A percentile compares a stretch with the other conserved stretches of the same genome.
These are phyloP conservation scores for Epinotia bilunana DNA, from an alignment of 2,888 invertebrate species.

Conservation along the genomic window DNA sequence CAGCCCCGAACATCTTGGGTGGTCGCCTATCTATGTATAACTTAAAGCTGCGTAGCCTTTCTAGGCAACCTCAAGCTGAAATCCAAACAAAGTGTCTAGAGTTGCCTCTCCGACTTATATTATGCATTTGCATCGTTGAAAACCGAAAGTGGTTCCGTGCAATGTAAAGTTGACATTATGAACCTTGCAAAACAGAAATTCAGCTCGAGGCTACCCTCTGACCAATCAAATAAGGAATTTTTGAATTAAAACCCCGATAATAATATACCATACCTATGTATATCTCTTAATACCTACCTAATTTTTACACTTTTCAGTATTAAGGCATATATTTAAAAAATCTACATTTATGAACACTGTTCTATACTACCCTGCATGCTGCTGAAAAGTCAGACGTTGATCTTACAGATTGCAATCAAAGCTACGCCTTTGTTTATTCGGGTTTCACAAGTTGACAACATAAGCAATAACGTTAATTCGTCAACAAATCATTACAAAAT, in stretches of 20 bases:
- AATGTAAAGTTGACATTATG: not conserved
- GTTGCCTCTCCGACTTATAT: not conserved
- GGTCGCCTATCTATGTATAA: not conserved
- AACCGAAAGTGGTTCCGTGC: not conserved
- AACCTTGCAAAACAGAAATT: not conserved
- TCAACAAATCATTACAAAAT: not conserved
- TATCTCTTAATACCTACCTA: slow-evolving; percentile 19
- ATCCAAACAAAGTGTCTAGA: not conserved
- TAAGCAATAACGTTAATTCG: slow-evolving; percentile 5
- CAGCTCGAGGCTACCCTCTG: slow-evolving; percentile 7
- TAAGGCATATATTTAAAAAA: slow-evolving; percentile 1
- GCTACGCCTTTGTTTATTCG: not conserved
- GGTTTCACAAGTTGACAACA: not conserved
- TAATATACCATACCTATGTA: slow-evolving; percentile 10
- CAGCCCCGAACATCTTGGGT: not conserved
- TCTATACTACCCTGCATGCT: not conserved
- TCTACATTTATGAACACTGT: not conserved
- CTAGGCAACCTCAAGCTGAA: slow-evolving; percentile 1
- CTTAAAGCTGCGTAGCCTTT: slow-evolving; percentile 5
- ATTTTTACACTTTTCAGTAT: slow-evolving; percentile 2
- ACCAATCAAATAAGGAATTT: slow-evolving; percentile 11
- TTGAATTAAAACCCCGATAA: not conserved
- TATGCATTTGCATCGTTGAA: not conserved
- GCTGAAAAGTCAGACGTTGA: not conserved
- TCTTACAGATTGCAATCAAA: not conserved